Percentiles rank a stretch among this genome's conserved stretches.
These are phyloP conservation scores for Blastobasis adustella DNA, from an alignment of 2,888 invertebrate species.

Conservation along the genomic window DNA sequence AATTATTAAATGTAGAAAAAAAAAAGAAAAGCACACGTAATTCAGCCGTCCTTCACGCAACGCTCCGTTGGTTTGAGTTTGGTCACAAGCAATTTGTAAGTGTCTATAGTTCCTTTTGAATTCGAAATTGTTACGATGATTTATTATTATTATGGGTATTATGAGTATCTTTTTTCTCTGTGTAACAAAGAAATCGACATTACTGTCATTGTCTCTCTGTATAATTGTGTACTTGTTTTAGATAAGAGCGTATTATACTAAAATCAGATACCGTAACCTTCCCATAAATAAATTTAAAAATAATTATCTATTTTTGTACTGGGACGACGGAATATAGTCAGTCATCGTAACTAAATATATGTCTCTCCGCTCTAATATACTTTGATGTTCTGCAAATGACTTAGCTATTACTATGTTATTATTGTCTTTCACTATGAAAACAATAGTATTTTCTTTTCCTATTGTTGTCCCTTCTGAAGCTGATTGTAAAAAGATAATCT, in stretches of 20 bases:
- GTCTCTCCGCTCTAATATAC: too few relatives aligned
- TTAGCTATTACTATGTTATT: constrained; percentile 2
- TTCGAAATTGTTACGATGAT: background rate
- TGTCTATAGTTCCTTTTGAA: constrained; percentile 10
- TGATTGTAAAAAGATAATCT: constrained; percentile 3
- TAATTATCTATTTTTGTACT: too few relatives aligned
- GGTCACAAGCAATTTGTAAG: constrained; percentile 10
- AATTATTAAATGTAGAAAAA: constrained; percentile 4
- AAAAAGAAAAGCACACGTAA: background rate
- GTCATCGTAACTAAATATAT: too few relatives aligned
- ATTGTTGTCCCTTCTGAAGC: constrained; percentile 8
- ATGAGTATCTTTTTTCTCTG: background rate
- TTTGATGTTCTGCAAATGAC: background rate
- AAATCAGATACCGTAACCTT: too few relatives aligned
- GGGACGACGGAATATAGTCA: too few relatives aligned
- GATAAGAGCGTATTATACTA: too few relatives aligned
- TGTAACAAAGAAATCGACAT: too few relatives aligned
- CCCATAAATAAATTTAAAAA: too few relatives aligned
- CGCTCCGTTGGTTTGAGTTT: constrained; percentile 6
- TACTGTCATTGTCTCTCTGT: too few relatives aligned
- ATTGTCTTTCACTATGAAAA: constrained; percentile 9
- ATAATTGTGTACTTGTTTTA: too few relatives aligned
- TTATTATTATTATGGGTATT: constrained; percentile 16
- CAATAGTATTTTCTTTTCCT: background rate
- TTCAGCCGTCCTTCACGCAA: constrained; percentile 10